These are phyloP conservation scores for Hermatobates lingyangjiaoensis DNA, from an alignment of 1,140 invertebrate genomes.

Conservation along the genomic window DNA sequence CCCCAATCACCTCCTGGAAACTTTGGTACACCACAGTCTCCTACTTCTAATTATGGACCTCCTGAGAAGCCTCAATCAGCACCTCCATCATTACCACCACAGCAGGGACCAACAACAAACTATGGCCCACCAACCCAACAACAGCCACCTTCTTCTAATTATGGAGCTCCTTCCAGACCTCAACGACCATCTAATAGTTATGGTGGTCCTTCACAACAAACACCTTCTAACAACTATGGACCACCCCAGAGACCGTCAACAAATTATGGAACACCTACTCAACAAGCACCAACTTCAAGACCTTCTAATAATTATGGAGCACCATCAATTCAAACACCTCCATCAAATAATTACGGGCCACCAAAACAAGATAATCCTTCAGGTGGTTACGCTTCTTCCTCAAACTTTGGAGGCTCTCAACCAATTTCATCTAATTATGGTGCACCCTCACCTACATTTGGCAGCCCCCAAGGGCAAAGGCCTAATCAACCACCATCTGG, in stretches of 20 bases:
- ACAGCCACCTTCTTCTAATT: slow-evolving; percentile 8
- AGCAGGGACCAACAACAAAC: slow-evolving; percentile 2
- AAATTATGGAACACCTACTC: slow-evolving; percentile 1
- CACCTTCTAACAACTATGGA: not conserved
- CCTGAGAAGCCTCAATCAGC: slow-evolving; percentile 1
- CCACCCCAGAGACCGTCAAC: slow-evolving; percentile 1
- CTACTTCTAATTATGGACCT: slow-evolving; percentile 5
- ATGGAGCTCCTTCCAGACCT: slow-evolving; percentile 7
- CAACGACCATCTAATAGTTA: slow-evolving; percentile 5
- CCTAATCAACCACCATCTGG: not conserved
- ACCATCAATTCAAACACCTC: not conserved
- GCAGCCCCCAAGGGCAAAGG: no score
- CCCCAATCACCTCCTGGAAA: not conserved
- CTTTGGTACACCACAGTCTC: not conserved
- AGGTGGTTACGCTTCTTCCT: not conserved
- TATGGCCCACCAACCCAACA: slow-evolving; percentile 3
- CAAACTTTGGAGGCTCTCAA: no score
- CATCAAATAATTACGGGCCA: not conserved
- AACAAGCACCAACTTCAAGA: not conserved
- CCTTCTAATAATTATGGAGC: slow-evolving; percentile 6
- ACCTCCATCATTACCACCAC: not conserved
- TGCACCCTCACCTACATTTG: no score
- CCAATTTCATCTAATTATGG: slow-evolving; percentile 3
- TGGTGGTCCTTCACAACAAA: slow-evolving; percentile 4
- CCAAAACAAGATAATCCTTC: no score